Base-by-base conservation (phyloP, 2,797 vertebrate species). In the Lagodon rhomboides region DNA sequence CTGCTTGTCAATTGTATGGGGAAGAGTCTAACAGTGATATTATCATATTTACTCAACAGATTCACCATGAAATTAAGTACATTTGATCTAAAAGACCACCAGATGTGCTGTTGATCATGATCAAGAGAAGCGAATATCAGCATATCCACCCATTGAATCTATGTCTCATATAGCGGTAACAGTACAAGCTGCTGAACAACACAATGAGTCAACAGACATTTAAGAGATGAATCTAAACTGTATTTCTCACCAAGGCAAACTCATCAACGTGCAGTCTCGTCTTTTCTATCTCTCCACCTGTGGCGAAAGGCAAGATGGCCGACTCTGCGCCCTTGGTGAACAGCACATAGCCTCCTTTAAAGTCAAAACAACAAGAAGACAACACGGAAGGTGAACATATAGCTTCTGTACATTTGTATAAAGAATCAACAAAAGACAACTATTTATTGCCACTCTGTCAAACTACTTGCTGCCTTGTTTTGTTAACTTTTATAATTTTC, bases 311-410 rank as follows among this genome's bases (percentile, higher is more conserved):
- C 80, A 99, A 95, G 89, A 99, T 91, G 67, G 97, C 95, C 11
- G 98, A 99, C 86, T 99, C 98, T 3, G 98, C 98, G 80, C 98
- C 98, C 93, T 99, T 99, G 70, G 97, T 98, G 92, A 99, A 99
- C 86, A 99, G 92, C 74, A 99, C 84, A 75, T 95, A 96, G 62
- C 96, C 96, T 78, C 97, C 98, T 99, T 74, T 11, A 85, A 86
- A 73, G 51, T 38, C 12, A 81, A 83, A 12, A 68, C 3, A 50
- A 15, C 7, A 71, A 66, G 6, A 61, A 44, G 0, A 80, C 3
- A 9, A 3, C 11, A 6, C 30, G 23, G 27, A 11, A 25, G 17
- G 23, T 18, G 30, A 54, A 41, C 8, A 25, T 12, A 34, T 4
- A 41, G 1, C 16, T 46, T 61, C 1, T 4, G 13, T 27, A 38